Evolutionary conservation across 2,797 vertebrate genomes (phyloP), one percentile per base, ranked within the genome.

Genomic region (Hippoglossus hippoglossus): DNA sequence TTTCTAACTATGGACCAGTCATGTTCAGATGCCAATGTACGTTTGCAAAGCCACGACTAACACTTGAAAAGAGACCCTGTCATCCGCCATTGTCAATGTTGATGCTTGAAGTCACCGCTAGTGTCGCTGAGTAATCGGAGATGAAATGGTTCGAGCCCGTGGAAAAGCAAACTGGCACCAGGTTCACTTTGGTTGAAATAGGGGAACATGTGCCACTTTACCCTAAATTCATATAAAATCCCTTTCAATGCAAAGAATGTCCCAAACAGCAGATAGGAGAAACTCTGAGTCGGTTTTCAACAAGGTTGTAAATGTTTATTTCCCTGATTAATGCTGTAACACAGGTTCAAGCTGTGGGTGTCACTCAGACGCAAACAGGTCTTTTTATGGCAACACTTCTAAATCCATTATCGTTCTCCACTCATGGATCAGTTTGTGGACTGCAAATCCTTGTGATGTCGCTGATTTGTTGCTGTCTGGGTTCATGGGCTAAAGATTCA

Each of bases 281-380:
- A 79, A 65, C 60, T 61, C 41, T 24, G 16, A 41, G 21, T 55
- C 13, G 47, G 59, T 71, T 76, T 70, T 49, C 22, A 67, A 25
- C 41, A 71, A 26, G 77, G 81, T 77, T 87, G 59, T 76, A 75
- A 68, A 75, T 69, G 58, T 82, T 70, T 71, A 50, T 83, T 85
- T 91, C 78, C 62, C 49, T 64, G 71, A 76, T 68, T 49, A 71
- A 83, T 67, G 60, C 69, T 68, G 31, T 56, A 61, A 74, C 24
- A 74, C 21, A 28, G 57, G 26, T 13, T 80, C 2, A 18, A 64
- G 47, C 26, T 50, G 44, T 18, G 25, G 57, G 41, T 63, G 56
- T 63, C 49, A 55, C 44, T 69, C 57, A 52, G 26, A 64, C 25
- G 25, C 46, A 22, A 65, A 82, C 70, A 0, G 12, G 18, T 15